Evolutionary conservation across 2,797 vertebrate genomes (phyloP).

Genomic region (Lithobates pipiens): DNA sequence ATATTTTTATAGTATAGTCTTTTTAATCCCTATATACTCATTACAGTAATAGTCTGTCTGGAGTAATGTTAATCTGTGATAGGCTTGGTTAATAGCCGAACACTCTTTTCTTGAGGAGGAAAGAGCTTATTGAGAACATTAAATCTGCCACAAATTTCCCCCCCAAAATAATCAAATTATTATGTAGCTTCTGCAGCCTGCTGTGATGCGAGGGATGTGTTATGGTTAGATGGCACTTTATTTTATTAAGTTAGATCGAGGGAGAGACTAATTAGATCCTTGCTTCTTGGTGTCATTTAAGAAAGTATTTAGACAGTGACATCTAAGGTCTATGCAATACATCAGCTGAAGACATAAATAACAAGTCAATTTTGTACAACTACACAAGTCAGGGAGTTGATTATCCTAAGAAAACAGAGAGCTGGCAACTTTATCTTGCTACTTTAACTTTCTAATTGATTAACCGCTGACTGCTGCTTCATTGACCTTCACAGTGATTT

Average conservation of each 20-base stretch:
- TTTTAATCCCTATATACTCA: no score
- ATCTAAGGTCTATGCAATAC: constrained; percentile 71
- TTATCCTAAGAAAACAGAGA: constrained; percentile 73
- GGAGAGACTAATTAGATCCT: constrained; percentile 69
- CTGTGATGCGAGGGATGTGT: constrained; percentile 63
- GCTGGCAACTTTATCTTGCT: constrained; percentile 66
- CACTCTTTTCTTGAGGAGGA: not conserved
- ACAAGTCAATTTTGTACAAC: constrained; percentile 73
- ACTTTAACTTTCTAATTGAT: constrained; percentile 71
- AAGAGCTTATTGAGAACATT: not conserved
- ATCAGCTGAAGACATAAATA: constrained; percentile 71
- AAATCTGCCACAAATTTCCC: constrained; percentile 45
- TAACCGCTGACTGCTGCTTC: constrained; percentile 71
- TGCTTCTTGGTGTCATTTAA: constrained; percentile 68
- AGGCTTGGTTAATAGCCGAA: not conserved
- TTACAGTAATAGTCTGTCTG: no score
- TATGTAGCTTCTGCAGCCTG: constrained; percentile 65
- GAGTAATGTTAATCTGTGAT: not conserved
- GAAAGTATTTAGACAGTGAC: constrained; percentile 69
- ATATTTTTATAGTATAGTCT: no score
- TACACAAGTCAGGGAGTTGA: constrained; percentile 70
- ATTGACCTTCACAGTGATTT: constrained; percentile 73
- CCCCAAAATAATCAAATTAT: constrained; percentile 54
- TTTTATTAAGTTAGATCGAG: constrained; percentile 65
- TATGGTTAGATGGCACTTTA: constrained; percentile 64